Evolutionary conservation across 2,888 invertebrate species (phyloP).

Genomic region (Drosophila birchii): DNA sequence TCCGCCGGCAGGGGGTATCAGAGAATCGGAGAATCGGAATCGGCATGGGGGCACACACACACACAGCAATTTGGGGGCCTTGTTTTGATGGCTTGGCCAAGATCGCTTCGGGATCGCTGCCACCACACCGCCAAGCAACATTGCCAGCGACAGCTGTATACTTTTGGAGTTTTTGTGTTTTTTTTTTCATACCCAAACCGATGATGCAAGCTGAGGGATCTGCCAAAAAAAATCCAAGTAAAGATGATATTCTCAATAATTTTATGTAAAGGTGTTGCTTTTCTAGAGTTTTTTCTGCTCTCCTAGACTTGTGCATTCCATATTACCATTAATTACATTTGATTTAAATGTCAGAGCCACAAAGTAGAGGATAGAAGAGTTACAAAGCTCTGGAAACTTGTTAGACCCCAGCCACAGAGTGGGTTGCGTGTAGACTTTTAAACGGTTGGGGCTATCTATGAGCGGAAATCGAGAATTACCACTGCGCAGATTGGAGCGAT

Average conservation of each 20-base stretch:
- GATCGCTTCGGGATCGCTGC: slow-evolving; percentile 57
- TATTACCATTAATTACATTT: slow-evolving; percentile 69
- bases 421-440: slow-evolving; percentile 51
- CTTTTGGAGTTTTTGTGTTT: slow-evolving; percentile 12
- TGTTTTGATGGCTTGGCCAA: slow-evolving; percentile 74
- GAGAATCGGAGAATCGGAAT: slow-evolving; percentile 36
- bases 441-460: slow-evolving; percentile 59
- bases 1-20: slow-evolving; percentile 67
- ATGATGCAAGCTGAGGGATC: slow-evolving; percentile 41
- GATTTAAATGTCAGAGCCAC: slow-evolving; percentile 74
- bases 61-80: slow-evolving; percentile 70
- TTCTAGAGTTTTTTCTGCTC: background rate
- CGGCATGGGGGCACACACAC: slow-evolving; percentile 66
- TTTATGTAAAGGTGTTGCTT: background rate
- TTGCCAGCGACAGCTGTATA: slow-evolving; percentile 38
- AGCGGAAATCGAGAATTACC: slow-evolving; percentile 82
- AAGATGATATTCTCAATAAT: slow-evolving; percentile 6
- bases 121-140: slow-evolving; percentile 33
- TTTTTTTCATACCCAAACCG: background rate
- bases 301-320: slow-evolving; percentile 15
- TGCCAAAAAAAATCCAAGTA: slow-evolving; percentile 22
- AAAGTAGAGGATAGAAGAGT: background rate
- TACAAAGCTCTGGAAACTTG: slow-evolving; percentile 49
- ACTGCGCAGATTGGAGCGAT: slow-evolving; percentile 75
- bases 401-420: slow-evolving; percentile 42